phyloP scores from a whole-genome alignment of 1,140 invertebrate genomes.

The Aporrectodea caliginosa region DNA sequence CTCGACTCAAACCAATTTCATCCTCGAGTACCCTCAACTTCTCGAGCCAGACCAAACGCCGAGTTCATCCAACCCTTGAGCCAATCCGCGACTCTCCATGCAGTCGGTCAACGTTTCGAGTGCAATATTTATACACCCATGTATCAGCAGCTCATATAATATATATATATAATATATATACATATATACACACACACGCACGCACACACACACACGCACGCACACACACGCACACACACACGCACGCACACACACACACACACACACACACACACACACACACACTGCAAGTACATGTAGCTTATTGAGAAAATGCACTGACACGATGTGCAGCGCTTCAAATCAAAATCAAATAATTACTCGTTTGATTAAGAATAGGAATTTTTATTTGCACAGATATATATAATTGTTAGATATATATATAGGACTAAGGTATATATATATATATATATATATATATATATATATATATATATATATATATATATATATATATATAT shows the following conservation, averaged over 20 bases:
- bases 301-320: neutral
- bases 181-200: neutral
- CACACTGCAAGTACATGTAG: neutral
- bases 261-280: constrained; percentile 21
- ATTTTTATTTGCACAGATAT: neutral
- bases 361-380: neutral
- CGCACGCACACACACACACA: constrained; percentile 18
- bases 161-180: too few relatives aligned
- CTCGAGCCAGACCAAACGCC: too few relatives aligned
- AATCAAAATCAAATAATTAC: neutral
- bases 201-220: constrained; percentile 6
- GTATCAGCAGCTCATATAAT: too few relatives aligned
- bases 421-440: neutral
- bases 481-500: neutral
- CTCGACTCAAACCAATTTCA: too few relatives aligned
- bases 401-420: neutral
- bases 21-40: too few relatives aligned
- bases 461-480: constrained; percentile 8
- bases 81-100: too few relatives aligned
- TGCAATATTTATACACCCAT: too few relatives aligned
- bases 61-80: too few relatives aligned
- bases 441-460: constrained; percentile 21
- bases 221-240: constrained; percentile 17
- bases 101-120: too few relatives aligned
- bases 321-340: too few relatives aligned